phyloP scores from a whole-genome alignment of 2,113 vertebrate genomes.

The Aix galericulata region DNA sequence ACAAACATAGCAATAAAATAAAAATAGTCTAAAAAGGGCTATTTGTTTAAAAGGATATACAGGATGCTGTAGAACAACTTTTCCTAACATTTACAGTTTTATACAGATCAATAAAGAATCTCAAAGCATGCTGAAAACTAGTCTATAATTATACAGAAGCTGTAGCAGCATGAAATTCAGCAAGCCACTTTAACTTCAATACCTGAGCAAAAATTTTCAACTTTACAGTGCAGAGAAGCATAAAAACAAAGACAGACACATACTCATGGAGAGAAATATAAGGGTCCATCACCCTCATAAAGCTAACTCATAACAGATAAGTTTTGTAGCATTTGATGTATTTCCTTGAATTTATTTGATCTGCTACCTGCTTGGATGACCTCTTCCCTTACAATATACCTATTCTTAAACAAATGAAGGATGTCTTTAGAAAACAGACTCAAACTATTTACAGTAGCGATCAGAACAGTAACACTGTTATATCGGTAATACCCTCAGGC shows the following conservation, averaged over 20 bases:
- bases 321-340: neutral
- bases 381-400: neutral
- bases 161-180: neutral
- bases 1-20: neutral
- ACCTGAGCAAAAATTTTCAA: neutral
- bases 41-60: neutral
- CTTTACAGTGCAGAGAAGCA: neutral
- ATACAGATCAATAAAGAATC: neutral
- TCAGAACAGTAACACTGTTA: neutral
- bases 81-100: neutral
- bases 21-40: neutral
- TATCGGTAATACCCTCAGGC: neutral
- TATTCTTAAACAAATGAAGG: neutral
- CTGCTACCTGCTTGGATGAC: neutral
- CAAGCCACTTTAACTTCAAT: neutral
- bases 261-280: neutral
- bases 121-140: neutral
- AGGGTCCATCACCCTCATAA: neutral
- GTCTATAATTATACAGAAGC: neutral
- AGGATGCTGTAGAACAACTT: neutral
- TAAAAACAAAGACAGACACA: neutral
- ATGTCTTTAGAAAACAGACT: neutral
- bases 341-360: neutral
- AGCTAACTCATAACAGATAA: neutral
- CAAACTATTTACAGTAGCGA: neutral